phyloP scores from a whole-genome alignment of 2,797 vertebrate genomes.

The Parauchenoglanis punctatus region DNA sequence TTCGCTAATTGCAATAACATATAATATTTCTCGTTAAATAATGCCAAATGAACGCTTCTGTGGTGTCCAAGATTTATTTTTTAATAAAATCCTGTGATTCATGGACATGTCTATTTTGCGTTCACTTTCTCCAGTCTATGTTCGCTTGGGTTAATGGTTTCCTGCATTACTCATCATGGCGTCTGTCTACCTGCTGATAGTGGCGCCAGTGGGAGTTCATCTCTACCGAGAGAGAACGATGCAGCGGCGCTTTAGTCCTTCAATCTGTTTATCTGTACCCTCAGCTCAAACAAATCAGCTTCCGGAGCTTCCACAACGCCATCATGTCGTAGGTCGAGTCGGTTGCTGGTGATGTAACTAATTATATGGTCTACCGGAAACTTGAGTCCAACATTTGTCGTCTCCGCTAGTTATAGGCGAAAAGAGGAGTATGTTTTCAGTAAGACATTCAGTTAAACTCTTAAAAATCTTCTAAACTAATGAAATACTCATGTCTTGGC shows the following conservation, averaged over 20 bases:
- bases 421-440: not conserved
- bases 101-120: not conserved
- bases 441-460: not conserved
- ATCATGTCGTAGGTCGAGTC: not conserved
- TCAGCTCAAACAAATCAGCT: not conserved
- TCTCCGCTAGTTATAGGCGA: not conserved
- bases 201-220: not conserved
- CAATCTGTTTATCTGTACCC: not conserved
- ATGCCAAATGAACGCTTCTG: not conserved
- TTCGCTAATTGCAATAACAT: constrained; percentile 65
- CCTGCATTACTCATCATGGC: not conserved
- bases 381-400: not conserved
- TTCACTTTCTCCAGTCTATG: not conserved
- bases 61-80: not conserved
- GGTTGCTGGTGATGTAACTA: not conserved
- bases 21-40: constrained; percentile 51
- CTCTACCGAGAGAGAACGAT: not conserved
- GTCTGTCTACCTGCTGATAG: not conserved
- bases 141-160: not conserved
- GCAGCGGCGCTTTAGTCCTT: not conserved
- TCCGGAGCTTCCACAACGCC: not conserved
- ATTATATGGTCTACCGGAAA: not conserved
- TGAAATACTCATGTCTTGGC: not conserved
- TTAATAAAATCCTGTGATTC: not conserved
- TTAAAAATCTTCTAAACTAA: not conserved